Evolutionary conservation across 2,113 vertebrate genomes (phyloP), one percentile per base, ranked within the genome.

Genomic region (Phalacrocorax brasilianus): DNA sequence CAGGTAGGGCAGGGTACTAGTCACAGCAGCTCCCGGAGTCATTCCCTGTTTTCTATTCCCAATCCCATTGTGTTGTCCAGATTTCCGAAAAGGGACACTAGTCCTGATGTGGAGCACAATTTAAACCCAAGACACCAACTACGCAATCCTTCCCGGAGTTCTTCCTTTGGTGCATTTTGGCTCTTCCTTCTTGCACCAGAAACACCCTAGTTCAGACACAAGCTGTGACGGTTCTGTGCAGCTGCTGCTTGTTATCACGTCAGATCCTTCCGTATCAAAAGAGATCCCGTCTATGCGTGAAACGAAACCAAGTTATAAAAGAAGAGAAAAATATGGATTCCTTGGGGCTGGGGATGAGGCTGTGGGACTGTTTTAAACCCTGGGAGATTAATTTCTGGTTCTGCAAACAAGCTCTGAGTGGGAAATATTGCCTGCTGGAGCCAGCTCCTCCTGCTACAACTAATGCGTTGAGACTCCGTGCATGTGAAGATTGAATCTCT

Each of bases 401-500:
- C 53, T 65, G 44, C 63, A 79, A 75, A 82, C 75, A 88, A 88
- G 44, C 14, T 85, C 32, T 55, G 24, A 40, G 35, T 68, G 35
- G 52, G 75, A 85, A 72, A 49, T 7, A 21, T 12, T 83, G 71
- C 83, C 58, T 47, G 32, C 53, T 68, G 75, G 38, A 76, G n/a
- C 26, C 42, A 76, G 42, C 70, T 78, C 38, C 50, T 95, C 56
- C 45, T 2, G 6, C 38, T 12, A 30, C 19, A 75, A 13, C 27
- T 38, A 16, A 8, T 12, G 19, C 6, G 6, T 33, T 66, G 70
- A 75, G 81, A 42, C 27, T 58, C 0, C 0, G 35, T 0, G 1
- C 45, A 28, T 11, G 21, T 66, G 72, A 62, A 89, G 76, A 52
- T 50, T 87, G 15, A 21, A 15, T 38, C 85, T 89, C 58, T 40